Conservation (phyloP, 2,888 invertebrate genomes). For the Agrypnus murinus region DNA sequence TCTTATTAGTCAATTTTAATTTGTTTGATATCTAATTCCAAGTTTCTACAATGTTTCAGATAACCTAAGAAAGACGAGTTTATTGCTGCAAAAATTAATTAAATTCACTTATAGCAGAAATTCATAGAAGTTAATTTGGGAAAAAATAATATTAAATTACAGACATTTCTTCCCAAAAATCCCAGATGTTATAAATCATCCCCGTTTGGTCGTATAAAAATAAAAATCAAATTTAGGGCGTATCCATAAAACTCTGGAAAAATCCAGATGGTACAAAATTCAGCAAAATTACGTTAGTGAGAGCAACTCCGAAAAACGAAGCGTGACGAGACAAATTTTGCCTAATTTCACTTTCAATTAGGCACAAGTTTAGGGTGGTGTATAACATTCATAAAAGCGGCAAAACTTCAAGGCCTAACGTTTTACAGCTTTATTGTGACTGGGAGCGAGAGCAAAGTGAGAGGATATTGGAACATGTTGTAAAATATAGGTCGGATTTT, state of each 20-base stretch:
- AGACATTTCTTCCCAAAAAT: no score
- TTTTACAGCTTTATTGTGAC: slow-evolving; percentile 41
- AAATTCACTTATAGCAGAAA: no score
- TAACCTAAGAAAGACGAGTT: no score
- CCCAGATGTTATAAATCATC: no score
- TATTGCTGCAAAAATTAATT: no score
- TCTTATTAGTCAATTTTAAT: no score
- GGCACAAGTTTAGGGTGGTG: slow-evolving; percentile 21
- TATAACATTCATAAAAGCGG: slow-evolving; percentile 9
- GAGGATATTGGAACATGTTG: slow-evolving; percentile 36
- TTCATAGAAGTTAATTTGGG: no score
- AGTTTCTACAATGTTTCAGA: no score
- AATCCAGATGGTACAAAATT: neutral
- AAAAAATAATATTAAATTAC: no score
- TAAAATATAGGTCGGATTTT: slow-evolving; percentile 46
- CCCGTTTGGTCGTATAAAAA: no score
- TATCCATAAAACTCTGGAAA: neutral
- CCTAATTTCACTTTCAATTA: slow-evolving; percentile 39
- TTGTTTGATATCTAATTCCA: no score
- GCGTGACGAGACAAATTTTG: slow-evolving; percentile 27
- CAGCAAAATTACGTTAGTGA: neutral
- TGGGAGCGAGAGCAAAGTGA: neutral
- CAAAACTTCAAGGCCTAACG: slow-evolving; percentile 33
- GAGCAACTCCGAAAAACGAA: neutral
- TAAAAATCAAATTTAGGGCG: no score